These are phyloP conservation scores for Sminthopsis crassicaudata DNA, from an alignment of 2,113 vertebrate genomes.

Conservation along the genomic window DNA sequence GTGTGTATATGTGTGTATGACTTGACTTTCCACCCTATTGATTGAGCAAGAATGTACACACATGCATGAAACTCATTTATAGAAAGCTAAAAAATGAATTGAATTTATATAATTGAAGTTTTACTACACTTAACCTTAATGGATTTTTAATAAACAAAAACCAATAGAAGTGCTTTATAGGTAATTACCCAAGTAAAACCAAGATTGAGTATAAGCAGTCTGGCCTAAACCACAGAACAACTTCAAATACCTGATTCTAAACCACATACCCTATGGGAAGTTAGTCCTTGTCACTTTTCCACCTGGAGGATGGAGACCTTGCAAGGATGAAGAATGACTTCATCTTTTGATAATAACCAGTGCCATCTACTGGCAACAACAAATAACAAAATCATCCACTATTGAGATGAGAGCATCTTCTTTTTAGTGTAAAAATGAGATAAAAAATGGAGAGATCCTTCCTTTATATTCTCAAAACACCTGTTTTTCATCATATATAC, in stretches of 20 bases:
- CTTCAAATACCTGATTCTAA: conserved; percentile 39
- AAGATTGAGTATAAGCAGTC: not conserved
- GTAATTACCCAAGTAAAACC: conserved; percentile 39
- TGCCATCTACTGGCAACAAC: conserved; percentile 68
- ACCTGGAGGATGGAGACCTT: not conserved
- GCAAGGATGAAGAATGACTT: not conserved
- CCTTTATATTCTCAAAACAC: not conserved
- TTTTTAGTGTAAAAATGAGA: not conserved
- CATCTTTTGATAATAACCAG: conserved; percentile 55
- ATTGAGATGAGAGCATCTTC: not conserved
- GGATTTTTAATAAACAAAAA: not conserved
- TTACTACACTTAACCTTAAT: conserved; percentile 41
- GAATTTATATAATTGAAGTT: conserved; percentile 18
- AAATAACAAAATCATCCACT: conserved; percentile 1
- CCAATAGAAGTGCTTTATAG: not conserved
- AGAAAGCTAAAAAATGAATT: conserved; percentile 25
- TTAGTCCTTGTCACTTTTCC: conserved; percentile 47
- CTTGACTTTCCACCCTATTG: not conserved
- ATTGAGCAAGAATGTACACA: not conserved
- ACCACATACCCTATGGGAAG: not conserved
- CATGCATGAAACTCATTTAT: conserved; percentile 23
- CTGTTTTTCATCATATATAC: not conserved
- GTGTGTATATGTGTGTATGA: not conserved
- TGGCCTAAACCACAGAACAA: not conserved
- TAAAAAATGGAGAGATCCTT: not conserved